Percentiles rank a stretch among this genome's conserved stretches.
Conservation (phyloP, 2,797 vertebrate species). For the Alca torda region DNA sequence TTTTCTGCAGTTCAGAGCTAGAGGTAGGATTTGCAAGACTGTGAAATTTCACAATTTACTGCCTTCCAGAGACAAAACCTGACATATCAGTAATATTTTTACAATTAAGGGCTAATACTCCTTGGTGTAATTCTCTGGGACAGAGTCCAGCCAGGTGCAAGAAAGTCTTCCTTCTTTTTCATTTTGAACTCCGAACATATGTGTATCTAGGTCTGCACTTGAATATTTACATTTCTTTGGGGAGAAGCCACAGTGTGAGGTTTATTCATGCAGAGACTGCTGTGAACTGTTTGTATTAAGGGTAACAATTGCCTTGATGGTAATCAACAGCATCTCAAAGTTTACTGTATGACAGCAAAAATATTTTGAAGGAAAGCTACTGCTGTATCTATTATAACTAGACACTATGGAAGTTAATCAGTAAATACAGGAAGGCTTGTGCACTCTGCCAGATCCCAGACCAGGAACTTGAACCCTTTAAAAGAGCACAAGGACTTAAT, state of each 20-base stretch:
- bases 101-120: not conserved
- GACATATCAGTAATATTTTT: not conserved
- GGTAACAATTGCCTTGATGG: not conserved
- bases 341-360: not conserved
- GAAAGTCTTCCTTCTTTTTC: not conserved
- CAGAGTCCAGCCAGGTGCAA: conserved; percentile 7
- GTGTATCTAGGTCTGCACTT: not conserved
- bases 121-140: not conserved
- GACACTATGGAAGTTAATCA: not conserved
- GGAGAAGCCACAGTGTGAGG: not conserved
- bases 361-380: not conserved
- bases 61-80: not conserved
- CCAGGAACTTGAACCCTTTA: not conserved
- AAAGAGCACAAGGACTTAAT: not conserved
- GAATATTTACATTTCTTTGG: not conserved
- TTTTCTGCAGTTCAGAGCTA: not conserved
- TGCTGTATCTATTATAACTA: not conserved
- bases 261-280: not conserved
- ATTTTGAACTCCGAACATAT: not conserved
- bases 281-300: not conserved
- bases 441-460: not conserved
- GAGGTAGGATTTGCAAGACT: not conserved
- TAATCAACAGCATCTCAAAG: not conserved
- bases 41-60: not conserved
- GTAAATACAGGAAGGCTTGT: not conserved